These are phyloP conservation scores for Cataglyphis albicans DNA, from an alignment of 2,888 invertebrate species.

Conservation along the genomic window DNA sequence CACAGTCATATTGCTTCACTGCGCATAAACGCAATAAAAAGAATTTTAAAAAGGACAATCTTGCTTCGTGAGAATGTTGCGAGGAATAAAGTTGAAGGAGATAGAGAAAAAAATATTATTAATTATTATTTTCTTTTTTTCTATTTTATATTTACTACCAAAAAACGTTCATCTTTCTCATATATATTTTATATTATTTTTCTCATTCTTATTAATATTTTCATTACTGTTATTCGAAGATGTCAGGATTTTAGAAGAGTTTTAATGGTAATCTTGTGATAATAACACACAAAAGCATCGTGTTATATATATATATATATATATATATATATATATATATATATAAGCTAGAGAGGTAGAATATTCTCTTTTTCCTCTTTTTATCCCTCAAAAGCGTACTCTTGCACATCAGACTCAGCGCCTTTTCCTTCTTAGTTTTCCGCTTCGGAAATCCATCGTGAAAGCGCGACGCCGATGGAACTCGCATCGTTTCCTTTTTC, in stretches of 20 bases:
- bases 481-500: conserved; percentile 48
- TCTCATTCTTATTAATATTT: neutral
- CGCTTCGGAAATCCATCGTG: conserved; percentile 57
- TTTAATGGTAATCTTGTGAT: neutral
- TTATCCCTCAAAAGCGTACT: conserved; percentile 35
- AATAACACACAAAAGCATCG: conserved; percentile 2
- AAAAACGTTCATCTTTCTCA: neutral
- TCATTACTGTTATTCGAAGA: neutral
- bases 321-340: neutral
- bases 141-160: neutral
- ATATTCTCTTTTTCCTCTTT: conserved; percentile 42
- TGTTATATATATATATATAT: conserved; percentile 1
- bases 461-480: conserved; percentile 37
- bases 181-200: neutral
- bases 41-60: neutral
- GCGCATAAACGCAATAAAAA: conserved; percentile 9
- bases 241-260: neutral
- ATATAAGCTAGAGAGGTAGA: conserved; percentile 18
- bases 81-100: neutral
- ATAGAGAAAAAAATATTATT: neutral
- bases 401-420: conserved; percentile 42
- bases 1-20: neutral
- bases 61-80: neutral
- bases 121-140: neutral
- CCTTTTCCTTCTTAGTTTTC: conserved; percentile 50